Percentiles rank a stretch among this genome's conserved stretches.
Evolutionary conservation across 1,140 invertebrate species (phyloP).

Genomic region (Ooceraea biroi): DNA sequence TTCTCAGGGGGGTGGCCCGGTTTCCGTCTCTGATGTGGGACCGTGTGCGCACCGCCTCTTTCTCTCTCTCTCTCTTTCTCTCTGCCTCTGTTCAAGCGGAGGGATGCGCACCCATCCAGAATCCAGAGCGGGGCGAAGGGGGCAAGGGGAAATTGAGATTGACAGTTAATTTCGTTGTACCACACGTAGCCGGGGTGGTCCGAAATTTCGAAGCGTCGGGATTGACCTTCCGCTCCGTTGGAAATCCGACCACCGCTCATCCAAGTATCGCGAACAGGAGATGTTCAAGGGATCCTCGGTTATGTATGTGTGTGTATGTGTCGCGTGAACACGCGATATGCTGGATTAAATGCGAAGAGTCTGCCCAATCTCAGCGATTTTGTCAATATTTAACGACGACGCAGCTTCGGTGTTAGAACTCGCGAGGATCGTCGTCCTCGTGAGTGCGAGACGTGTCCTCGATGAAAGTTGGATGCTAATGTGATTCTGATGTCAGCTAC

Average conservation of each 20-base stretch:
- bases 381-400: slow-evolving; percentile 53
- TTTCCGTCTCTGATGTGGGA: slow-evolving; percentile 41
- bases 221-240: slow-evolving; percentile 83
- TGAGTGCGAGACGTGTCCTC: slow-evolving; percentile 7
- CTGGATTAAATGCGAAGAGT: slow-evolving; percentile 42
- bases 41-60: not conserved
- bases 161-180: slow-evolving; percentile 86
- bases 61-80: slow-evolving; percentile 15
- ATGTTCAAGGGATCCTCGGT: slow-evolving; percentile 36
- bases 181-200: slow-evolving; percentile 70
- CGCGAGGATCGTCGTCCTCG: not conserved
- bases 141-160: slow-evolving; percentile 84
- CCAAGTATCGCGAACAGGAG: slow-evolving; percentile 60
- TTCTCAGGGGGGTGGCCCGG: slow-evolving; percentile 55
- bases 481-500: slow-evolving; percentile 37
- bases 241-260: slow-evolving; percentile 70
- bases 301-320: not conserved
- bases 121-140: slow-evolving; percentile 20
- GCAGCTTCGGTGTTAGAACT: slow-evolving; percentile 20
- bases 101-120: slow-evolving; percentile 41
- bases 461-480: slow-evolving; percentile 55
- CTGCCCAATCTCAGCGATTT: slow-evolving; percentile 19
- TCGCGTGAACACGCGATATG: slow-evolving; percentile 51
- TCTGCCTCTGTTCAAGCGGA: not conserved
- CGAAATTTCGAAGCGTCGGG: slow-evolving; percentile 82